phyloP scores from a whole-genome alignment of 92 coral and sea anemone species.

The Montipora capitata region DNA sequence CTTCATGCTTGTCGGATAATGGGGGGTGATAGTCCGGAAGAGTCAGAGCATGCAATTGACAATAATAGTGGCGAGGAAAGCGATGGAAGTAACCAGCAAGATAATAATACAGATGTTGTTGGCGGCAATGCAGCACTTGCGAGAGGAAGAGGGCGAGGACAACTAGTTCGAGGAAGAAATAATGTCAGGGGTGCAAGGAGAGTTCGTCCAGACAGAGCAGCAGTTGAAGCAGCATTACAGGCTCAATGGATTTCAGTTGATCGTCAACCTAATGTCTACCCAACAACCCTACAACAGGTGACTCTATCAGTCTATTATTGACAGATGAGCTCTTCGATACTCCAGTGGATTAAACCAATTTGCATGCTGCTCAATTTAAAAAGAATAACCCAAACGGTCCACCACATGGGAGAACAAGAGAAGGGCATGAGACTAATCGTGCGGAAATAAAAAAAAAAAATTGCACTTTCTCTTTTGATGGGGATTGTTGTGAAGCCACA shows the following conservation, averaged over 20 bases:
- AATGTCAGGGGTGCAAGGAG: no score
- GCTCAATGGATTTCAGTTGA: slow-evolving; percentile 13
- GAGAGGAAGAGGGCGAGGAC: no score
- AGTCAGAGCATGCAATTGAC: no score
- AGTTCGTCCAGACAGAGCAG: no score
- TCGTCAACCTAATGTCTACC: slow-evolving; percentile 17
- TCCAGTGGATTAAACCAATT: slow-evolving; percentile 33
- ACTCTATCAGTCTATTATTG: slow-evolving; percentile 39
- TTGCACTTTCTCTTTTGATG: slow-evolving; percentile 56
- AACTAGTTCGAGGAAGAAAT: no score
- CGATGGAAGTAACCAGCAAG: no score
- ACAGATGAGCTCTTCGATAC: slow-evolving; percentile 37
- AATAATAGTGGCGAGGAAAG: no score
- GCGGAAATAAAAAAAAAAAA: slow-evolving; percentile 33
- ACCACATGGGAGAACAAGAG: not conserved
- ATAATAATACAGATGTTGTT: no score
- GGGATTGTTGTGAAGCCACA: slow-evolving; percentile 60
- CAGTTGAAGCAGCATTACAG: slow-evolving; percentile 18
- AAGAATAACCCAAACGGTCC: slow-evolving; percentile 14
- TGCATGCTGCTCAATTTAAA: slow-evolving; percentile 27
- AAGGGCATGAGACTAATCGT: slow-evolving; percentile 7
- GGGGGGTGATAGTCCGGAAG: no score
- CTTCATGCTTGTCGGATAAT: no score
- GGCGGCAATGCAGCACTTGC: no score
- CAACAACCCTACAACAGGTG: slow-evolving; percentile 38